phyloP scores from a whole-genome alignment of 1,140 invertebrate species.

The Zophobas atratus region DNA sequence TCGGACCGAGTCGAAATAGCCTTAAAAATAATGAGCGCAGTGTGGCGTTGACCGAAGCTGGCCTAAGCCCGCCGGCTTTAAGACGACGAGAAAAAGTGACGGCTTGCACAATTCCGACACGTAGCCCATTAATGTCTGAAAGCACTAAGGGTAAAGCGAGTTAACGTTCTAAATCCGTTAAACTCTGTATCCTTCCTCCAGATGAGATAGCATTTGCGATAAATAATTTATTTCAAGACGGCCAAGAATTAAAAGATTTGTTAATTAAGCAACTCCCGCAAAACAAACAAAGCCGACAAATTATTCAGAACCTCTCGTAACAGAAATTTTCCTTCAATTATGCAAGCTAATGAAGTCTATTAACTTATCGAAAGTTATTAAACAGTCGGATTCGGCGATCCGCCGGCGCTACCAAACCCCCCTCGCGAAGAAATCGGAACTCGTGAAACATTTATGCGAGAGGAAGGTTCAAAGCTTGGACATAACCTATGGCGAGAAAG shows the following conservation, averaged over 20 bases:
- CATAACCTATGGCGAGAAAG: too few species aligned
- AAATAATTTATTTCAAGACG: slow-evolving; percentile 57
- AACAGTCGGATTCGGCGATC: neutral
- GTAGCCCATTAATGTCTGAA: slow-evolving; percentile 60
- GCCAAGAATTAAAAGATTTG: slow-evolving; percentile 53
- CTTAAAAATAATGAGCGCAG: slow-evolving; percentile 27
- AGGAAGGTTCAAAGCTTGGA: too few species aligned
- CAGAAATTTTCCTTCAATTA: neutral
- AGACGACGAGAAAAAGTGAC: slow-evolving; percentile 58
- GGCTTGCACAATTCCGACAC: slow-evolving; percentile 58
- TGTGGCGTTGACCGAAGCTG: slow-evolving; percentile 51
- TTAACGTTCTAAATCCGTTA: slow-evolving; percentile 56
- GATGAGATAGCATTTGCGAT: slow-evolving; percentile 51
- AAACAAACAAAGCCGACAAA: slow-evolving; percentile 2
- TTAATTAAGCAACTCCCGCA: slow-evolving; percentile 50
- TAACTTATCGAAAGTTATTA: slow-evolving; percentile 1
- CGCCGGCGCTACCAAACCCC: neutral
- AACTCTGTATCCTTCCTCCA: slow-evolving; percentile 52
- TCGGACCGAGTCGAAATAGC: slow-evolving; percentile 8
- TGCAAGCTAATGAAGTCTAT: slow-evolving; percentile 1
- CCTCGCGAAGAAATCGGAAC: neutral
- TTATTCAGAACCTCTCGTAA: neutral
- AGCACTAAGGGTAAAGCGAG: slow-evolving; percentile 55
- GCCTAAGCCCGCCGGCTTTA: slow-evolving; percentile 49
- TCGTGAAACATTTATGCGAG: too few species aligned